Percentiles rank a stretch among this genome's conserved stretches.
These are phyloP conservation scores for Theocolax elegans DNA, from an alignment of 1,140 invertebrate genomes.

Conservation along the genomic window DNA sequence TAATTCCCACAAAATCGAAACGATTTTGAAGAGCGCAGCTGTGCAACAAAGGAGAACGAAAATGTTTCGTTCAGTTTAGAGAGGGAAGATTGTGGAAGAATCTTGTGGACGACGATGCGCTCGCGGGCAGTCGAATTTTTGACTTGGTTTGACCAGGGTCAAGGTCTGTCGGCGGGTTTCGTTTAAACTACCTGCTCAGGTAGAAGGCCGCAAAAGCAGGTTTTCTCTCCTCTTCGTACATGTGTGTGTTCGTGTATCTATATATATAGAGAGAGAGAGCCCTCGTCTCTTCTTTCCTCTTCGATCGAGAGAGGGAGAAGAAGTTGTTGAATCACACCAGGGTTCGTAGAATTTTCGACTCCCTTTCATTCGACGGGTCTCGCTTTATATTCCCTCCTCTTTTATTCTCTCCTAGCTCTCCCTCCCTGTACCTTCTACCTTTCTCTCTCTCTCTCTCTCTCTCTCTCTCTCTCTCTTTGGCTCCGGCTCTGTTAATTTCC, in stretches of 20 bases:
- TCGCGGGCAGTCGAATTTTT: constrained; percentile 21
- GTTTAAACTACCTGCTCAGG: constrained; percentile 45
- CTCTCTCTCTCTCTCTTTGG: neutral
- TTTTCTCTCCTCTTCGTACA: constrained; percentile 29
- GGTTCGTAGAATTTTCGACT: constrained; percentile 21
- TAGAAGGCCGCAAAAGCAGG: constrained; percentile 10
- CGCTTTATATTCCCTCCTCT: constrained; percentile 5
- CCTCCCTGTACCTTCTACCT: too few species aligned
- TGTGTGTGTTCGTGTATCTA: too few species aligned
- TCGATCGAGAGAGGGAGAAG: neutral
- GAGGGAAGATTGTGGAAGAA: too few species aligned
- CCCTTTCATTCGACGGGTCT: constrained; percentile 1
- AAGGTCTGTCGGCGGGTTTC: constrained; percentile 49
- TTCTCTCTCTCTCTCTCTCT: neutral
- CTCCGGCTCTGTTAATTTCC: constrained; percentile 9
- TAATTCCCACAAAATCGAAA: too few species aligned
- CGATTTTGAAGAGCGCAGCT: too few species aligned
- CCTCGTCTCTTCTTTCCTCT: neutral
- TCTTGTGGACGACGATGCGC: too few species aligned
- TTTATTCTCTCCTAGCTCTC: neutral
- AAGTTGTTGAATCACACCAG: constrained; percentile 11
- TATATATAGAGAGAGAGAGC: too few species aligned
- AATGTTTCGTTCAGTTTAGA: too few species aligned
- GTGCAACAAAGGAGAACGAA: too few species aligned
- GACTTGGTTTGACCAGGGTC: constrained; percentile 54